Conservation (phyloP, 2,113 vertebrate species). For the Drymodes brunneopygia region DNA sequence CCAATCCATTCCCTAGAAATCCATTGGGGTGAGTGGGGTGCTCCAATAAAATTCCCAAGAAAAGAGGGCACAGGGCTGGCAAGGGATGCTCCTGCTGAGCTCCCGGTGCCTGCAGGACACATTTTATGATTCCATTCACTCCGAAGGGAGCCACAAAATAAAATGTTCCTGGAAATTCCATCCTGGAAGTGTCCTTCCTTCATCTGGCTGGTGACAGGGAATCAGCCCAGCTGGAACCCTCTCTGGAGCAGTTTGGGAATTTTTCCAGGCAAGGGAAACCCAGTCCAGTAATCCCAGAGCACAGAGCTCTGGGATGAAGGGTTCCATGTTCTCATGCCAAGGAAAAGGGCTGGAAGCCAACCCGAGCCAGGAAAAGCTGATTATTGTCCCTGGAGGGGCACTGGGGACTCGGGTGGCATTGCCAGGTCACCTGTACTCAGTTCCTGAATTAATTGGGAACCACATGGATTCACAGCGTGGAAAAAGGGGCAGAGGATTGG, state of each 20-base stretch:
- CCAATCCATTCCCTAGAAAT: neutral
- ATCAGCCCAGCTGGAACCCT: fast-evolving
- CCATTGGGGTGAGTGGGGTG: neutral
- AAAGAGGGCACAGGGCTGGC: neutral
- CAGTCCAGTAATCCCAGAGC: neutral
- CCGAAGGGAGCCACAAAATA: neutral
- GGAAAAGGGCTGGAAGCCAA: neutral
- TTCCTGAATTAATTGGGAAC: neutral
- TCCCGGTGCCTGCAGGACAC: neutral
- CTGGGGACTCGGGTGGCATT: neutral
- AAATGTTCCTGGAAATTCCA: neutral
- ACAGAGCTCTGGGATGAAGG: neutral
- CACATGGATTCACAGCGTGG: neutral
- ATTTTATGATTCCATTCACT: neutral
- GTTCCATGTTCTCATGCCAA: too few relatives aligned
- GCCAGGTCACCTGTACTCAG: neutral
- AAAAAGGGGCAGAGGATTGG: neutral
- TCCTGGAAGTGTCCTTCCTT: neutral
- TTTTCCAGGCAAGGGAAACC: neutral
- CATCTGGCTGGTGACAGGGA: neutral
- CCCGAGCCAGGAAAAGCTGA: neutral
- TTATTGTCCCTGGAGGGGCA: neutral
- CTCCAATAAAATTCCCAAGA: neutral
- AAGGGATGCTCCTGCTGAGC: neutral
- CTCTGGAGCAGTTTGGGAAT: neutral